Conservation (phyloP, 2,888 invertebrate species). For the Cotesia congregata region DNA sequence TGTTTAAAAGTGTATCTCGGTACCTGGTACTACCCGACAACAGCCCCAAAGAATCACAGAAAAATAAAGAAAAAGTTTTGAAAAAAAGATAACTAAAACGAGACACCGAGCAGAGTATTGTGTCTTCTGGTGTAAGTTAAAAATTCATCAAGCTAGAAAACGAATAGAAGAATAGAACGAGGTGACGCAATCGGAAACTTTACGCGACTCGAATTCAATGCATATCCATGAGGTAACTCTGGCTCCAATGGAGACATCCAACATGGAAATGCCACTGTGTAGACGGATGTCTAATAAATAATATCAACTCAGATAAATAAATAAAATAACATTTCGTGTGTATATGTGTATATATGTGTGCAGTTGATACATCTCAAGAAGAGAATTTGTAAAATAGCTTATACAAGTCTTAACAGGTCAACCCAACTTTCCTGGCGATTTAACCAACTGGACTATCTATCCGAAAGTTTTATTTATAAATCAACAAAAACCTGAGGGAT, state of each 20-base stretch:
- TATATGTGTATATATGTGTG: constrained; percentile 11
- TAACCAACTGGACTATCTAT: constrained; percentile 33
- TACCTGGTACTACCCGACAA: not conserved
- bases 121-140: constrained; percentile 3
- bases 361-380: constrained; percentile 5
- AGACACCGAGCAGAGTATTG: not conserved
- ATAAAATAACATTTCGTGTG: not conserved
- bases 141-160: constrained; percentile 11
- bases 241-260: not conserved
- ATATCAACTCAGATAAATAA: not conserved
- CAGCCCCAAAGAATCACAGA: not conserved
- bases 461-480: constrained; percentile 25
- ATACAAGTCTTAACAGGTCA: constrained; percentile 34
- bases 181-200: constrained; percentile 5
- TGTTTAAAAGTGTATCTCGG: not conserved
- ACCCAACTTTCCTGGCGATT: constrained; percentile 35
- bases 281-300: not conserved
- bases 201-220: constrained; percentile 2
- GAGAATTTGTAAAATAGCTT: constrained; percentile 24
- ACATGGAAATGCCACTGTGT: not conserved
- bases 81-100: not conserved
- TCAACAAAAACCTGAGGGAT: constrained; percentile 31
- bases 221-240: constrained; percentile 11
- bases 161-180: not conserved
- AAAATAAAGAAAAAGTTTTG: not conserved